Percentiles rank a stretch among this genome's conserved stretches.
phyloP scores from a whole-genome alignment of 2,797 vertebrate genomes.

The Tragelaphus eurycerus region DNA sequence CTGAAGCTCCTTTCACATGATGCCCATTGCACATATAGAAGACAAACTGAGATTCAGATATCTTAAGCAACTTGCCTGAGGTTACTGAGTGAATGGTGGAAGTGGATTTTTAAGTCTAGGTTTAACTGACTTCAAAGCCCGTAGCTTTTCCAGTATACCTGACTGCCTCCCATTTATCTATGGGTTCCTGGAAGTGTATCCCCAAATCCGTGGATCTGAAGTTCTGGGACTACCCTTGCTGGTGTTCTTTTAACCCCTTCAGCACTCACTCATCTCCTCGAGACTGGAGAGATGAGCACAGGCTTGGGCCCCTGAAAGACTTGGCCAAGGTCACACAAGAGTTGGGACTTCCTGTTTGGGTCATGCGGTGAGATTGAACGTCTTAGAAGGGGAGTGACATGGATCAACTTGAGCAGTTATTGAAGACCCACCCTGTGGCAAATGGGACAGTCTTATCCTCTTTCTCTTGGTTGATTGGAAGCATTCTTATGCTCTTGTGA shows the following conservation, averaged over 20 bases:
- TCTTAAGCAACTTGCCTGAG: not conserved
- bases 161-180: not conserved
- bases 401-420: not conserved
- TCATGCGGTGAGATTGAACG: too few species aligned
- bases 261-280: too few species aligned
- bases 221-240: not conserved
- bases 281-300: not conserved
- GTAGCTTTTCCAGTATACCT: not conserved
- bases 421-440: not conserved
- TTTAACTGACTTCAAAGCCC: slow-evolving; percentile 12
- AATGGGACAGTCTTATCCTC: not conserved
- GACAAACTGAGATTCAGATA: not conserved
- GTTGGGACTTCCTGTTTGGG: not conserved
- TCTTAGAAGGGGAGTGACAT: not conserved
- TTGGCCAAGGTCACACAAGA: not conserved
- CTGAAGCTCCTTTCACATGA: not conserved
- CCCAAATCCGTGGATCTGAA: not conserved
- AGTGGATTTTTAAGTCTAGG: not conserved
- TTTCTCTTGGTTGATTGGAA: not conserved
- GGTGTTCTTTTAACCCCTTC: not conserved
- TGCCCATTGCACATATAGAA: not conserved
- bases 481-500: not conserved
- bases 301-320: not conserved
- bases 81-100: not conserved
- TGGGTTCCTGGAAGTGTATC: not conserved